phyloP scores from a whole-genome alignment of 2,113 vertebrate genomes.

The Hypomesus transpacificus region DNA sequence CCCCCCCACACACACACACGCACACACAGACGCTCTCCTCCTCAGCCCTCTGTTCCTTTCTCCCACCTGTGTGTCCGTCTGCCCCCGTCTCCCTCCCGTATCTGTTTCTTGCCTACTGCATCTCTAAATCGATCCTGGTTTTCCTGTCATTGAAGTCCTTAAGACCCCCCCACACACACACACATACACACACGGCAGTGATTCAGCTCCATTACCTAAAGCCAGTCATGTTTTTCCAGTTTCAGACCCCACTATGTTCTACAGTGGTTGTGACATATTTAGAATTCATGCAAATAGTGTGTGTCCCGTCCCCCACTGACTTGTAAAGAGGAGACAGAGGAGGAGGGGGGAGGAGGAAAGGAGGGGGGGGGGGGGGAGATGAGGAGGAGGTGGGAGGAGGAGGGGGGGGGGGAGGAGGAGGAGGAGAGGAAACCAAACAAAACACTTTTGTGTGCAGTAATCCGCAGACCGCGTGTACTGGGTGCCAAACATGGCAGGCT shows the following conservation, averaged over 20 bases:
- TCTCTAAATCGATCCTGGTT: not conserved
- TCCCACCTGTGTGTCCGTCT: not conserved
- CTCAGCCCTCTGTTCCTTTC: not conserved
- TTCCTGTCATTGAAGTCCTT: no score
- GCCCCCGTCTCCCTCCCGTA: not conserved
- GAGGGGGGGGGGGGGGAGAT: not conserved
- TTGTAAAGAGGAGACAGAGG: no score
- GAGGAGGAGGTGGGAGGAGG: not conserved
- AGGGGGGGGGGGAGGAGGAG: not conserved
- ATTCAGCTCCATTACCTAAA: no score
- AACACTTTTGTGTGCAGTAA: slow-evolving; percentile 3
- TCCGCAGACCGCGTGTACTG: not conserved
- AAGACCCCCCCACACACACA: no score
- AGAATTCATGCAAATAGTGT: no score
- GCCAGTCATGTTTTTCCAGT: no score
- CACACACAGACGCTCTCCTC: no score
- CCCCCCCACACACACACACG: not conserved
- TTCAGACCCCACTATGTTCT: no score
- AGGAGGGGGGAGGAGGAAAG: not conserved
- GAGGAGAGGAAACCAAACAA: not conserved
- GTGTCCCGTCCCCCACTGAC: no score
- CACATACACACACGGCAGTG: no score
- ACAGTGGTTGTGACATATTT: no score
- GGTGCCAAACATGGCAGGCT: slow-evolving; percentile 1
- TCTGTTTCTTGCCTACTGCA: not conserved